phyloP scores from a whole-genome alignment of 1,140 invertebrate species.

The Aethina tumida region DNA sequence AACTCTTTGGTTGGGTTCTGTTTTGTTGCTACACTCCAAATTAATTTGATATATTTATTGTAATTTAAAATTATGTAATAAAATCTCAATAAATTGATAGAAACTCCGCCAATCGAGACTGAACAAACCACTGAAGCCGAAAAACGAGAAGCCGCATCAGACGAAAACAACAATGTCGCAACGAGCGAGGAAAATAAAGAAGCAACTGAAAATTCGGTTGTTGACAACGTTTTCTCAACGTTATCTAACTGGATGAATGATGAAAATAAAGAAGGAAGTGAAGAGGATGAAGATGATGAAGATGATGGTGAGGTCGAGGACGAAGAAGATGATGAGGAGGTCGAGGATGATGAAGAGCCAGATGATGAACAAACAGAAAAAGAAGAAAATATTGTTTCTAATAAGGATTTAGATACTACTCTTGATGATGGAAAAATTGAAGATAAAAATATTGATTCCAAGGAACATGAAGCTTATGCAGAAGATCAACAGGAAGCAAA shows the following conservation, averaged over 20 bases:
- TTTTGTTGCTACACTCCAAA: too few relatives aligned
- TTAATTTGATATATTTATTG: too few relatives aligned
- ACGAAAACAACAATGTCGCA: too few relatives aligned
- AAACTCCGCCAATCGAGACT: background rate
- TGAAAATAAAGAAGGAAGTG: constrained; percentile 1
- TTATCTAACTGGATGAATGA: constrained; percentile 7
- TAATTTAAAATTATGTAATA: too few relatives aligned
- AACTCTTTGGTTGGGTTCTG: too few relatives aligned
- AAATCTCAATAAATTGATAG: too few relatives aligned
- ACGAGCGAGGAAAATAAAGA: background rate
- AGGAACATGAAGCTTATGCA: constrained; percentile 6
- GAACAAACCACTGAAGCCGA: too few relatives aligned
- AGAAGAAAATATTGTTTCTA: background rate
- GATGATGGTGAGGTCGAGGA: constrained; percentile 16
- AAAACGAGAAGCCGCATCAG: too few relatives aligned
- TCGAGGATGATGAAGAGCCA: constrained; percentile 18
- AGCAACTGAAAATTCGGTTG: background rate
- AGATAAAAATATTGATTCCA: constrained; percentile 4
- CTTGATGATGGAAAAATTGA: background rate
- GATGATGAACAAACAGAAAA: background rate
- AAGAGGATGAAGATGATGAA: constrained; percentile 14
- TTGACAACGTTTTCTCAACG: background rate
- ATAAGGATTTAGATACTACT: background rate
- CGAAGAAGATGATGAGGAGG: constrained; percentile 21
- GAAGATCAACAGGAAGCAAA: background rate